Base-by-base conservation (phyloP, 2,888 invertebrate genomes). In the Pycnomerus fuliginosus region DNA sequence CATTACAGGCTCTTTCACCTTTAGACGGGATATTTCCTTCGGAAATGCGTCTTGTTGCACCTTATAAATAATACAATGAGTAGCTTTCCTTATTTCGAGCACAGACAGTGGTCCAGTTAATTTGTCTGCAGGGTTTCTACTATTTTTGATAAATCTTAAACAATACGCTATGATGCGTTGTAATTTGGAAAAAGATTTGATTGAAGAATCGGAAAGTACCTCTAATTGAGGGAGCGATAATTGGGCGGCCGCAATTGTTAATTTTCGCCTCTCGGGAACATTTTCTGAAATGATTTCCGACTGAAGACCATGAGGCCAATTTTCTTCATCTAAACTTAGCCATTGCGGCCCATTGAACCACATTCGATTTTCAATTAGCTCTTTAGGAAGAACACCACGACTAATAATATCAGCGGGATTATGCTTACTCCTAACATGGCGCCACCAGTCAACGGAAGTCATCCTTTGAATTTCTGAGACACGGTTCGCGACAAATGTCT, bases 401-500 rank as follows among this genome's bases (percentile, higher is more conserved):
- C 4, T 13, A 3, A 29, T 10, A 1, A 29, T 29, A 29, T 29
- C 30, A 3, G 30, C 12, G 3, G 30, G 14, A 29, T 29, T 29
- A 13, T 14, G 30, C 3, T 1, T 4, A 1, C 30, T 14, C 5
- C n/a, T 16, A 11, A 31, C 16, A 10, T 31, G 31, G 16, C 31
- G 31, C 31, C 31, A 31, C 16, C 16, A 16, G 2, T 7, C 10
- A 15, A 4, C 16, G 7, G 13, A 11, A 2, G 16, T 15, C 10
- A 31, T 11, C 10, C 4, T 15, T 3, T 31, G 31, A 2, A 31
- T 31, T 31, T 31, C 31, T 4, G 15, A 15, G n/a, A 31, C 31
- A 8, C 16, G 15, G 8, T 31, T 29, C 3, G 30, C 30, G 2
- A 29, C 30, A 29, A 29, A 29, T 3, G 30, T 29, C 2, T 31